A percentile compares a stretch with the other conserved stretches of the same genome.
These are phyloP conservation scores for Morelia viridis DNA, from an alignment of 2,797 vertebrate genomes.

Conservation along the genomic window DNA sequence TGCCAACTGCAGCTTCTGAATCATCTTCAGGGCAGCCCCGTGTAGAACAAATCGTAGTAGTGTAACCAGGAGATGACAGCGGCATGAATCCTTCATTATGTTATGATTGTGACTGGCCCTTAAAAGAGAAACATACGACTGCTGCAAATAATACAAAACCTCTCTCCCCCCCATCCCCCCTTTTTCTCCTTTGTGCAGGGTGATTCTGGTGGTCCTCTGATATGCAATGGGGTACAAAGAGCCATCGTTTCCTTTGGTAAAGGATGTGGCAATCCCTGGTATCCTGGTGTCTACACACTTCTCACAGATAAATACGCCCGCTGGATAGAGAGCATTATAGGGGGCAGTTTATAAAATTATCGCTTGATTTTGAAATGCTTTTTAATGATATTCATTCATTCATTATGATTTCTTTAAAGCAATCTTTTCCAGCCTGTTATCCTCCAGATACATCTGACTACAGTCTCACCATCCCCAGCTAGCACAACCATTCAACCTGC, in stretches of 20 bases:
- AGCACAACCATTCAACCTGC: not conserved
- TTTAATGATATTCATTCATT: not conserved
- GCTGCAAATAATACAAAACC: not conserved
- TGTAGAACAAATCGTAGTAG: not conserved
- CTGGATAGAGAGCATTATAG: conserved; percentile 66
- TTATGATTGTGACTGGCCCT: not conserved
- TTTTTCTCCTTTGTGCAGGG: conserved; percentile 56
- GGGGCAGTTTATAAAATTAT: not conserved
- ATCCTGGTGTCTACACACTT: conserved; percentile 66
- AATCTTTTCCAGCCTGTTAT: not conserved
- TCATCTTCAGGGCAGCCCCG: not conserved
- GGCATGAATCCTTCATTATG: not conserved
- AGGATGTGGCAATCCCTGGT: conserved; percentile 39
- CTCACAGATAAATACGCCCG: conserved; percentile 55
- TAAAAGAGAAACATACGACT: not conserved
- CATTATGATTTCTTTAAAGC: not conserved
- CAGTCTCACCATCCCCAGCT: not conserved
- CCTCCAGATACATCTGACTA: not conserved
- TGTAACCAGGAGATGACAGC: not conserved
- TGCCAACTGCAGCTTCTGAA: not conserved
- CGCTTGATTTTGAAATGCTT: not conserved
- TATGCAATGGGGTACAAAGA: conserved; percentile 56
- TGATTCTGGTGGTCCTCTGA: conserved; percentile 75
- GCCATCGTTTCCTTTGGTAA: conserved; percentile 68
- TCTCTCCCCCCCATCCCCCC: not conserved